A percentile compares a stretch with the other conserved stretches of the same genome.
These are phyloP conservation scores for Ivindomyrus marchei DNA, from an alignment of 2,113 vertebrate species.

Conservation along the genomic window DNA sequence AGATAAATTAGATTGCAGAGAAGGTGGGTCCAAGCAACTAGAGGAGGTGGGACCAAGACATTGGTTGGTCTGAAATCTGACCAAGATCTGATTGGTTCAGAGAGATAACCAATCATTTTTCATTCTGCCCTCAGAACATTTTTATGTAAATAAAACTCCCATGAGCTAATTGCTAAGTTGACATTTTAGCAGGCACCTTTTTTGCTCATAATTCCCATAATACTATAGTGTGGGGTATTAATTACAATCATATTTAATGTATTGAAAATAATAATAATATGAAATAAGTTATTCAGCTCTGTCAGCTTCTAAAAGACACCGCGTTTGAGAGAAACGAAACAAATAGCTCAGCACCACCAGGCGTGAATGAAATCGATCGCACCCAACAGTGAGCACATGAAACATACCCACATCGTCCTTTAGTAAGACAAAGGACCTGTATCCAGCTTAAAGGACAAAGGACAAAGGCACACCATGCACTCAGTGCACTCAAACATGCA, in stretches of 20 bases:
- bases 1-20: not conserved
- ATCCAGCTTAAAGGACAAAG: conserved; percentile 5
- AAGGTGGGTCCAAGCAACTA: not conserved
- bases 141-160: not conserved
- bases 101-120: not conserved
- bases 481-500: not conserved
- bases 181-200: not conserved
- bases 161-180: not conserved
- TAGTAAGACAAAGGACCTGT: not conserved
- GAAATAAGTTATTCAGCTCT: not conserved
- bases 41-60: not conserved
- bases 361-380: conserved; percentile 7
- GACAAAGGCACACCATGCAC: not conserved
- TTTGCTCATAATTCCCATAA: not conserved
- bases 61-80: not conserved
- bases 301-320: not conserved
- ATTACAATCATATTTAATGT: not conserved
- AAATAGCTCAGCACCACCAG: not conserved
- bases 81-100: not conserved
- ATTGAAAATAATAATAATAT: not conserved
- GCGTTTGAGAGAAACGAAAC: too few relatives aligned
- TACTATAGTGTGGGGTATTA: not conserved
- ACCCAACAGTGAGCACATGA: conserved; percentile 28
- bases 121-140: not conserved
- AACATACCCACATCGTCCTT: conserved; percentile 2